Conservation (phyloP, 2,797 vertebrate species). For the Gymnocypris eckloni region DNA sequence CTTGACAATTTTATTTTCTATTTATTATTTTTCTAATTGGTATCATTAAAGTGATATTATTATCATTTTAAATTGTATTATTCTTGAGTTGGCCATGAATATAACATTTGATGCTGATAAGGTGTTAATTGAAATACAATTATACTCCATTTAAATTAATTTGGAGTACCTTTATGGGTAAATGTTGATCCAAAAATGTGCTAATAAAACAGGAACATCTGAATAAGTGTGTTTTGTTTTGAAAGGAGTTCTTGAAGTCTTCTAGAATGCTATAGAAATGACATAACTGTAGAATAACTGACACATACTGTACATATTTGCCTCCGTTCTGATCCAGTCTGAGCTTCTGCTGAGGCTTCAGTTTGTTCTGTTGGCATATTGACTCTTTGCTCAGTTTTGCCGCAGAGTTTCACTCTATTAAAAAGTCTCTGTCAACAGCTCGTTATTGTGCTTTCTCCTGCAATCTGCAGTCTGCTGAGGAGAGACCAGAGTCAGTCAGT, state of each 20-base stretch:
- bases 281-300: background rate
- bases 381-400: constrained; percentile 10
- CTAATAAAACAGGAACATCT: background rate
- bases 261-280: background rate
- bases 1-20: background rate
- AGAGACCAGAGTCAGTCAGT: background rate
- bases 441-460: background rate
- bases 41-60: background rate
- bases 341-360: background rate
- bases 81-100: background rate
- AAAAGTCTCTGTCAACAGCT: constrained; percentile 20
- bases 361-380: constrained; percentile 8
- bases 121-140: background rate
- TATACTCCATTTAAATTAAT: background rate
- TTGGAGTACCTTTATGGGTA: background rate
- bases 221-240: background rate
- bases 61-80: background rate
- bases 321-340: background rate
- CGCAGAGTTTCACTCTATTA: constrained; percentile 5
- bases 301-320: background rate
- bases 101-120: background rate
- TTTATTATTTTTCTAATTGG: background rate
- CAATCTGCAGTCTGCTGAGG: background rate
- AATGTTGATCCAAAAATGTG: background rate
- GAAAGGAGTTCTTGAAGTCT: background rate